Conservation (phyloP, 2,888 invertebrate genomes). For the Venustoraphidia nigricollis region DNA sequence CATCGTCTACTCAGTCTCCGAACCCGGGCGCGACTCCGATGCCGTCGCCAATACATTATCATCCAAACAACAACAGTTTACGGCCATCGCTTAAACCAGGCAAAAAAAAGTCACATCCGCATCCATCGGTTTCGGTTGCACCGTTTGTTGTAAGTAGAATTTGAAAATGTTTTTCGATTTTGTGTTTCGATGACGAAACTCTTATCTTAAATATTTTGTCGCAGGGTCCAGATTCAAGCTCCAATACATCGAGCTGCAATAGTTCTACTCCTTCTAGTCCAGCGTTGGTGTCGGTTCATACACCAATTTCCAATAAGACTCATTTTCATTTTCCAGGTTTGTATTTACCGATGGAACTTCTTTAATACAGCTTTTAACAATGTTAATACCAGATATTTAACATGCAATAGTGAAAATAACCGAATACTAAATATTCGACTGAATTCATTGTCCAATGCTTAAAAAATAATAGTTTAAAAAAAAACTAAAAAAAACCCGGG, state of each 20-base stretch:
- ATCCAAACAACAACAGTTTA: constrained; percentile 21
- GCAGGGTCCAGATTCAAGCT: constrained; percentile 72
- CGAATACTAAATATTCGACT: too few relatives aligned
- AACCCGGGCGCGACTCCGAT: constrained; percentile 29
- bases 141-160: constrained; percentile 34
- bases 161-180: background rate
- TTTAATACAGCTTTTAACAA: too few relatives aligned
- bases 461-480: too few relatives aligned
- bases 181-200: background rate
- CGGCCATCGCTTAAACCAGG: constrained; percentile 20
- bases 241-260: constrained; percentile 90
- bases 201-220: constrained; percentile 13
- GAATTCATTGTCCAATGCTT: too few relatives aligned
- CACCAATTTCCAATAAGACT: constrained; percentile 31
- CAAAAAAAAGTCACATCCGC: constrained; percentile 38
- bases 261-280: constrained; percentile 94
- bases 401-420: too few relatives aligned
- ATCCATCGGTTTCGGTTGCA: constrained; percentile 37
- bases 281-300: constrained; percentile 43
- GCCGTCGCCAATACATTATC: constrained; percentile 24
- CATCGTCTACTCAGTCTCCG: constrained; percentile 26
- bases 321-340: constrained; percentile 70
- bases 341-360: background rate
- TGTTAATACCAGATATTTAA: too few relatives aligned
- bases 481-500: too few relatives aligned